phyloP scores from a whole-genome alignment of 2,888 invertebrate species.

The Crocallis elinguaria region DNA sequence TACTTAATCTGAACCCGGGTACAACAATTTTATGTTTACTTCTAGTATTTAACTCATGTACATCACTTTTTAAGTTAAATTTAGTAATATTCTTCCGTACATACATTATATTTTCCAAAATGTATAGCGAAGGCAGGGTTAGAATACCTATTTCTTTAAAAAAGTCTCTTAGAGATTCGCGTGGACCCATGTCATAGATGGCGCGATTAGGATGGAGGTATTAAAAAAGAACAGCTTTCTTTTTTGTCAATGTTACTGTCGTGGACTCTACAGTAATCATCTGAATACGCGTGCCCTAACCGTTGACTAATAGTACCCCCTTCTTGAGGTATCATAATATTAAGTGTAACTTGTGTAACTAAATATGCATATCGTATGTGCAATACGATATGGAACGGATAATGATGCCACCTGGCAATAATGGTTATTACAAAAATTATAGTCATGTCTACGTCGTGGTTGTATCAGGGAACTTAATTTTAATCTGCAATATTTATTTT shows the following conservation, averaged over 20 bases:
- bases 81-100: too few species aligned
- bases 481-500: slow-evolving; percentile 4
- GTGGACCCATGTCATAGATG: too few species aligned
- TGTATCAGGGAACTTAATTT: slow-evolving; percentile 2
- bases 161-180: too few species aligned
- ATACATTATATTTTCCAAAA: too few species aligned
- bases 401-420: slow-evolving; percentile 37
- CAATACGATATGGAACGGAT: slow-evolving; percentile 31
- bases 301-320: slow-evolving; percentile 29
- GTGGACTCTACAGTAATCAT: slow-evolving; percentile 12
- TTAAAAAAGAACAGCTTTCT: background rate
- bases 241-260: background rate
- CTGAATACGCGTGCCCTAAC: slow-evolving; percentile 35
- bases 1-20: too few species aligned
- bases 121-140: too few species aligned
- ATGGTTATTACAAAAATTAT: slow-evolving; percentile 22
- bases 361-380: slow-evolving; percentile 36
- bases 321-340: slow-evolving; percentile 37
- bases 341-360: slow-evolving; percentile 36
- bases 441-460: slow-evolving; percentile 6
- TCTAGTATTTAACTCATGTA: too few species aligned
- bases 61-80: too few species aligned
- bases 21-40: too few species aligned
- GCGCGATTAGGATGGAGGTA: background rate
- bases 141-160: too few species aligned